Base-by-base conservation (phyloP, 2,888 invertebrate genomes). In the Ecliptopera silaceata region DNA sequence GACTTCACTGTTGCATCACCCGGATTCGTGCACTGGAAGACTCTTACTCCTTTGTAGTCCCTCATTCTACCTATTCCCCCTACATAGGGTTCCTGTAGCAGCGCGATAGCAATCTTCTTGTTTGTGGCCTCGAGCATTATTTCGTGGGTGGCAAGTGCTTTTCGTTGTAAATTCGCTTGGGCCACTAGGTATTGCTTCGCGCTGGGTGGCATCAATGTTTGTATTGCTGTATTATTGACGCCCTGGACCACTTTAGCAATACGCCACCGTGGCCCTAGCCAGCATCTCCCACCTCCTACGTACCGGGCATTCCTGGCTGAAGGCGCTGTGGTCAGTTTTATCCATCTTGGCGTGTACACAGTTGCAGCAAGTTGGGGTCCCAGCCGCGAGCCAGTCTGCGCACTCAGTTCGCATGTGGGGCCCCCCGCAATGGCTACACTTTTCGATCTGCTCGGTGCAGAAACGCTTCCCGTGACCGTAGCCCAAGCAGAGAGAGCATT, bases 361-460 rank as follows among this genome's bases (percentile, higher is more conserved):
- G 29, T 29, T 29, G 5, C 8, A 8, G 10, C 29, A 29, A 5
- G 29, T 29, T 2, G 29, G 29, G 29, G 10, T 10, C 8, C 8
- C 29, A 10, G 8, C 29, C 5, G 29, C 3, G 1, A 29, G 4
- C 29, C 29, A 29, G 8, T 29, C 29, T 29, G 29, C 29, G 8
- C 29, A 29, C 10, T 29, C 29, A 8, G 29, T 29, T 29, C 4
- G 5, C 8, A 29, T 5, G 43, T 68, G 66, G 0, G 58, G 50
- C 0, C 60, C 68, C 0, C 63, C 66, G 41, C 66, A 69, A 53
- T 69, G 63, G 38, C 64, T 52, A 47, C 68, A 69, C 4, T 26
- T 8, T 6, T 61, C 62, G 4, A 8, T 41, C 3, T 36, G 1
- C 5, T 65, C 63, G 0, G 15, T 56, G 45, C 69, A 69, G 39